These are phyloP conservation scores for Thunnus albacares DNA, from an alignment of 2,797 vertebrate genomes.

Conservation along the genomic window DNA sequence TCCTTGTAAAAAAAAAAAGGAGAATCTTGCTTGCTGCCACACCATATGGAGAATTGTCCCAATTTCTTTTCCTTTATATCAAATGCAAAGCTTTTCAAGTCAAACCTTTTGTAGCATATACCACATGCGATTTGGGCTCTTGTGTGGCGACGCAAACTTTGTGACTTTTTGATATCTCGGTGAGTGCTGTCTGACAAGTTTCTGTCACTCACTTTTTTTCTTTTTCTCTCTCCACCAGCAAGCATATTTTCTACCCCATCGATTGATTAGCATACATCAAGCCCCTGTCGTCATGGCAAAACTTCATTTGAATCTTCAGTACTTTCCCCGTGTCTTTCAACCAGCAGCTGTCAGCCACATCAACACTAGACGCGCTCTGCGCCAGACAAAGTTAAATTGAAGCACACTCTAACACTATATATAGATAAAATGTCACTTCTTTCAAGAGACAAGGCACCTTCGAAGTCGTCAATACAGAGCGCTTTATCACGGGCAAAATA, in stretches of 20 bases:
- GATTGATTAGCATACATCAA: constrained; percentile 86
- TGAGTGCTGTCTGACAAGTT: constrained; percentile 80
- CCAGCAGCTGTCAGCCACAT: constrained; percentile 86
- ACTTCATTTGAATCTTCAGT: constrained; percentile 83
- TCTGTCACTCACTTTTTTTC: constrained; percentile 75
- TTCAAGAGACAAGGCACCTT: constrained; percentile 82
- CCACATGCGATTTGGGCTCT: constrained; percentile 82
- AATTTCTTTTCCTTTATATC: constrained; percentile 79
- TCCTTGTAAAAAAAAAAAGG: constrained; percentile 55
- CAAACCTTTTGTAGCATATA: constrained; percentile 74
- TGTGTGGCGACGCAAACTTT: constrained; percentile 78
- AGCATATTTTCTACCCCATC: constrained; percentile 74
- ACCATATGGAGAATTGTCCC: constrained; percentile 80
- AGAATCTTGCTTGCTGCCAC: constrained; percentile 62
- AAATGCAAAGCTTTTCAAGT: constrained; percentile 72
- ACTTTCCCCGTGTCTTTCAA: constrained; percentile 81
- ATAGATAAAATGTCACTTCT: constrained; percentile 86
- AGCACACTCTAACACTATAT: constrained; percentile 85
- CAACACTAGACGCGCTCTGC: constrained; percentile 73
- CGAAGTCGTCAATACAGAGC: constrained; percentile 81
- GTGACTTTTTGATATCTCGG: constrained; percentile 80
- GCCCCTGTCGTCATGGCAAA: constrained; percentile 76
- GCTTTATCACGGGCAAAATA: constrained; percentile 82
- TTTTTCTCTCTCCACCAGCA: constrained; percentile 59
- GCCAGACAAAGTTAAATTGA: constrained; percentile 82